Base-by-base conservation (phyloP, 2,797 vertebrate genomes). In the Enteromius unitaeniatus region DNA sequence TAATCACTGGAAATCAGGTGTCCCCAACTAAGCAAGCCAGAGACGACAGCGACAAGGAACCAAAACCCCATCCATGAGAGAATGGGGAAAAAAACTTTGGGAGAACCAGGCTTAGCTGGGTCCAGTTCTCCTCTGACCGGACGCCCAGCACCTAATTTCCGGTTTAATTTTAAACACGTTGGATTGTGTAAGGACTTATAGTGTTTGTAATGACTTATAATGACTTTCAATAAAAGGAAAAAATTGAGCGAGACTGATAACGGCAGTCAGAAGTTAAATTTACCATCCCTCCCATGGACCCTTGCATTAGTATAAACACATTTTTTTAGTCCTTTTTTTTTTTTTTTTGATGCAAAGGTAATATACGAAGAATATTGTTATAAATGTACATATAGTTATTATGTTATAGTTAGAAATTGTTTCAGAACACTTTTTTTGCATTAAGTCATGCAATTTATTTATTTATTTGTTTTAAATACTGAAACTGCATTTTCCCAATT, bases 281-380 rank as follows among this genome's bases (percentile, higher is more conserved):
- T 58, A 58, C 10, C 42, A 45, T 45, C 10, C 2, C 8, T 40
- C 53, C 2, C 21, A n/a, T 10, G n/a, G 9, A 23, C 0, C 6
- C 9, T 58, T 1, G n/a, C 31, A 37, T 19, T 3, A 76, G 17
- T n/a, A 82, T 87, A 85, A 79, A 81, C 49, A 4, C 15, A 53
- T 9, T 55, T 42, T 40, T 42, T 42, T 10, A 40, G 37, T 8
- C 7, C 37, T 42, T 40, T 40, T 37, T 37, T 40, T 37, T 37
- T 37, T 42, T 42, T 53, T 21, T 55, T 58, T 58, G n/a, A 58
- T 58, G 53, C 21, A n/a, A 1, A 58, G 9, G 9, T 58, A 8
- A 23, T 4, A 58, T 58, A 58, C 53, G 4, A 58, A 58, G 21
- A n/a, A 58, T 23, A 58, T 21, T 23, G 21, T n/a, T n/a, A 58